A percentile compares a stretch with the other conserved stretches of the same genome.
phyloP scores from a whole-genome alignment of 2,797 vertebrate genomes.

The Cyclopterus lumpus region DNA sequence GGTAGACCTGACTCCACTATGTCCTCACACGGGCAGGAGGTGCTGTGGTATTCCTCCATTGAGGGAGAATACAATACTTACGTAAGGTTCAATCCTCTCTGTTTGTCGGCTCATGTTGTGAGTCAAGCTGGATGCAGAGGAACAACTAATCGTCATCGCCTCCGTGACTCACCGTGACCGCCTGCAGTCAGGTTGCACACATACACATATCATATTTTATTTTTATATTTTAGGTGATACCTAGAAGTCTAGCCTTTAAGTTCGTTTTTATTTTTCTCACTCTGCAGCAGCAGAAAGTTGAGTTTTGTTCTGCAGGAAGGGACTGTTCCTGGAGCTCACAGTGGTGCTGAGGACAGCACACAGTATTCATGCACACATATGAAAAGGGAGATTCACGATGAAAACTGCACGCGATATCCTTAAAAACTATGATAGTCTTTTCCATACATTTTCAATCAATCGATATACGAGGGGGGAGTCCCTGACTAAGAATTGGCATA shows the following conservation, averaged over 20 bases:
- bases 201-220: too few relatives aligned
- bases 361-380: not conserved
- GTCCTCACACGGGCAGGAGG: too few relatives aligned
- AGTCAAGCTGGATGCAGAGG: constrained; percentile 26
- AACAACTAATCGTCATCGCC: not conserved
- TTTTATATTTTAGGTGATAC: too few relatives aligned
- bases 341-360: not conserved
- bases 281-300: not conserved
- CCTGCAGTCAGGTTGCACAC: constrained; percentile 17
- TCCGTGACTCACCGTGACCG: constrained; percentile 31
- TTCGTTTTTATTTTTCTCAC: not conserved
- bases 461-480: not conserved
- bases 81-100: not conserved
- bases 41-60: too few relatives aligned
- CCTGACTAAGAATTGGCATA: not conserved
- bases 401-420: too few relatives aligned
- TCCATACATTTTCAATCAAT: not conserved
- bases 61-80: not conserved
- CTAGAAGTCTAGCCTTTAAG: not conserved
- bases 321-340: not conserved
- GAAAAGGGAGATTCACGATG: not conserved
- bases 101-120: constrained; percentile 18
- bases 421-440: not conserved
- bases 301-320: constrained; percentile 4
- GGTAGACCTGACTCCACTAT: too few relatives aligned